Conservation (phyloP, 2,113 vertebrate species). For the Atherinomorus stipes region DNA sequence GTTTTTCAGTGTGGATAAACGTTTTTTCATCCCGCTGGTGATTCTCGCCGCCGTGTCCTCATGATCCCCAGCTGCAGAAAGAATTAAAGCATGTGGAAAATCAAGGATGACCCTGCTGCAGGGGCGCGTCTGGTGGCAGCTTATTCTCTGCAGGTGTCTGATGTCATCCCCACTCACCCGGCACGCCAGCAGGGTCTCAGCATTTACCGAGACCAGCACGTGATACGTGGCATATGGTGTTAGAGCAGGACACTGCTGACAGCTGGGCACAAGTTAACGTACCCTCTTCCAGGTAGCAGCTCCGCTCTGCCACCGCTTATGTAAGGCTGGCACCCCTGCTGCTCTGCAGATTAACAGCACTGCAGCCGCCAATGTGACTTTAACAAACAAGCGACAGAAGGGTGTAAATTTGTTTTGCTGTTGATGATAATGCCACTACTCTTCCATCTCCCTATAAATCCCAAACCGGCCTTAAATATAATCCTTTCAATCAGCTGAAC, state of each 20-base stretch:
- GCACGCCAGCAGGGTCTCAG: conserved; percentile 6
- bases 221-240: conserved; percentile 66
- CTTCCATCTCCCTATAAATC: conserved; percentile 29
- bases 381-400: conserved; percentile 26
- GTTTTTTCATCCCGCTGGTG: no score
- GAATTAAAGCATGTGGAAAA: background rate
- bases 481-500: conserved; percentile 9
- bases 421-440: conserved; percentile 3
- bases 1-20: no score
- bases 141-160: conserved; percentile 43
- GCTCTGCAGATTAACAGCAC: conserved; percentile 52
- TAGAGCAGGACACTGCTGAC: conserved; percentile 52
- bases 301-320: conserved; percentile 58
- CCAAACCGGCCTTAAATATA: conserved; percentile 32
- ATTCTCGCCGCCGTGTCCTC: background rate
- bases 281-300: conserved; percentile 71
- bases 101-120: background rate
- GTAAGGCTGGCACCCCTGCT: conserved; percentile 59
- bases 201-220: conserved; percentile 26
- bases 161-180: conserved; percentile 22
- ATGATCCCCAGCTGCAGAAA: conserved; percentile 6
- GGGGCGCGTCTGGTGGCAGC: background rate
- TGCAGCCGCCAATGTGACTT: conserved; percentile 45
- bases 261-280: conserved; percentile 69
- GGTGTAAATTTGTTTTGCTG: conserved; percentile 27